Base-by-base conservation (phyloP, 2,797 vertebrate genomes). In the Manis javanica region DNA sequence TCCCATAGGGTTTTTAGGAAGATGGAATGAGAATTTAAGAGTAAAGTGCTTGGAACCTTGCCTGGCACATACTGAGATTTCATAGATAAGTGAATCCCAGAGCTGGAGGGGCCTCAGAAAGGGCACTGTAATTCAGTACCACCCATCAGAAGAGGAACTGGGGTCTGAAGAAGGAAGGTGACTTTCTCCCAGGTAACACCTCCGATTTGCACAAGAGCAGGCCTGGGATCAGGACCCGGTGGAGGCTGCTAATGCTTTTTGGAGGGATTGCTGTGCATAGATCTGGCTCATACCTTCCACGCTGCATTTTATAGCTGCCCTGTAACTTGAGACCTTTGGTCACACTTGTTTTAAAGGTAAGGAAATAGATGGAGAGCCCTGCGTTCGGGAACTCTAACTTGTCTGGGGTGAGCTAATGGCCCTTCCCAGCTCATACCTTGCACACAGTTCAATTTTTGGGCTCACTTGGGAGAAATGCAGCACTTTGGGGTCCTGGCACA, bases 241-340 rank as follows among this genome's bases (percentile, higher is more conserved):
- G 31, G 64, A 23, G 61, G 21, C 13, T 0, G 0, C 55, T 79
- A 26, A n/a, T 34, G n/a, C 2, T 46, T 23, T 37, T 49, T 42
- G 12, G 46, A 84, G 21, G 11, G 46, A 42, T 49, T 29, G 23
- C n/a, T n/a, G 4, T 29, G n/a, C 0, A 11, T 4, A 46, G 26
- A 7, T 21, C 64, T 21, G 66, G 31, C 49, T 66, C 18, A 23
- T 11, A 9, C 18, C 37, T 63, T 23, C 26, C 12, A 34, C 8
- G 39, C 6, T 5, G 1, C 3, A 37, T 46, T 8, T 8, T 23
- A 10, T 24, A 71, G 55, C 5, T 0, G 0, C 8, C 23, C 61
- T n/a, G 15, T 13, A 34, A 42, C 23, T 21, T 55, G 7, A 49
- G 23, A 23, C 5, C 7, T 15, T 34, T 7, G 8, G 29, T 86